Evolutionary conservation across 2,888 invertebrate species (phyloP), one percentile per base, ranked within the genome.

Genomic region (Orchesellides sinensis): DNA sequence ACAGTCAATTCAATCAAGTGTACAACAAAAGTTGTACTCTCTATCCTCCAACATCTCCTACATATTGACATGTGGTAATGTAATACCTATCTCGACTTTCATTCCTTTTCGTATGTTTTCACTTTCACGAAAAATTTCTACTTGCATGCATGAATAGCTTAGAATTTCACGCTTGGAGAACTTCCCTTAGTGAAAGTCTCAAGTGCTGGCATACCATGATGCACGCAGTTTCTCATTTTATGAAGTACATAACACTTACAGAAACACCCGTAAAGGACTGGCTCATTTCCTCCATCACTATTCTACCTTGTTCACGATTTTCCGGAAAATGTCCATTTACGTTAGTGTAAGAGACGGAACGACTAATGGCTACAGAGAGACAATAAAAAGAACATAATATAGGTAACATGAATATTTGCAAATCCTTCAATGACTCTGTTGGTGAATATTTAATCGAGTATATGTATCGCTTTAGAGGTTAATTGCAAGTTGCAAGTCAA

Each of bases 91-190:
- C n/a, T n/a, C n/a, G n/a, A n/a, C n/a, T n/a, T n/a, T n/a, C 29
- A 10, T 59, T 47, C 27, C 45, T 40, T 35, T 72, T 27, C 19
- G 45, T 4, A 5, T 6, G 8, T 5, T 6, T 35, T 72, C 56
- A 1, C 32, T 14, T 72, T 72, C 35, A 23, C 27, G 25, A 35
- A 35, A 35, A 12, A 35, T 35, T 49, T 49, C 21, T 49, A 6
- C 8, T 23, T 54, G 54, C 25, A 25, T 59, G n/a, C 10, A 12
- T 27, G 52, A 61, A 49, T 32, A 49, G 40, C 10, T 32, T 29
- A n/a, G 49, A 63, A 73, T 61, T 63, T 61, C 61, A 73, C 21
- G 73, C 61, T 32, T 73, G 61, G 59, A 47, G 61, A 32, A 21
- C 21, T 12, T 27, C 47, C 61, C 61, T 32, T 29, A 25, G 14